Evolutionary conservation across 2,113 vertebrate genomes (phyloP), one percentile per base, ranked within the genome.

Genomic region (Eubucco bourcierii): DNA sequence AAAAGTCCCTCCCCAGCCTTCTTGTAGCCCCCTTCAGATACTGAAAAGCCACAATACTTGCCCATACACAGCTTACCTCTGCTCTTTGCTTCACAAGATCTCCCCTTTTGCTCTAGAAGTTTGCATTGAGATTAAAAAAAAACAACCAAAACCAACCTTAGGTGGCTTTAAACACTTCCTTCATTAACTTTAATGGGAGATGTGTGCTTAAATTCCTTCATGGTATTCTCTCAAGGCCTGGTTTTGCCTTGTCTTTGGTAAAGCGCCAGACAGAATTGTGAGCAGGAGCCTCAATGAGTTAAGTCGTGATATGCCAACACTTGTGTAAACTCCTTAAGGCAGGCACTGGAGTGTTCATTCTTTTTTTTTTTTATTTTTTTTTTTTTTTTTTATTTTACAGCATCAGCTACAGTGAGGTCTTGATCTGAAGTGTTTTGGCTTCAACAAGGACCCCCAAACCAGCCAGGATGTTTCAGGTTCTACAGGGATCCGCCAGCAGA

Each of bases 251-350:
- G 56, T 77, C 76, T 80, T 93, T 93, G 80, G 74, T 77, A 90
- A 88, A 72, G 72, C 58, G 77, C 80, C 80, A 91, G 76, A 78
- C 84, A 87, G 37, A 91, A 80, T 7, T 64, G 85, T 53, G 46
- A 93, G 87, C 91, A 89, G 71, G 89, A 84, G 73, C 47, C 39
- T 95, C 80, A 88, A 39, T 88, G 91, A 86, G 46, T 90, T 70
- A 90, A 95, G 33, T 91, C 11, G 2, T 91, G 87, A 90, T 94
- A 93, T 91, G 82, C 68, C 82, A 94, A 90, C 72, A 85, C 52
- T 92, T 90, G 50, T 46, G 68, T 80, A 88, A 79, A 91, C 44
- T 90, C 64, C 68, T 77, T 52, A 80, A 79, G 72, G 80, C 31
- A 93, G 27, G 7, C 15, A 71, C 41, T 56, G 56, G 16, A 85